A percentile compares a stretch with the other conserved stretches of the same genome.
Conservation (phyloP, 2,888 invertebrate genomes). For the Agrilus mali region DNA sequence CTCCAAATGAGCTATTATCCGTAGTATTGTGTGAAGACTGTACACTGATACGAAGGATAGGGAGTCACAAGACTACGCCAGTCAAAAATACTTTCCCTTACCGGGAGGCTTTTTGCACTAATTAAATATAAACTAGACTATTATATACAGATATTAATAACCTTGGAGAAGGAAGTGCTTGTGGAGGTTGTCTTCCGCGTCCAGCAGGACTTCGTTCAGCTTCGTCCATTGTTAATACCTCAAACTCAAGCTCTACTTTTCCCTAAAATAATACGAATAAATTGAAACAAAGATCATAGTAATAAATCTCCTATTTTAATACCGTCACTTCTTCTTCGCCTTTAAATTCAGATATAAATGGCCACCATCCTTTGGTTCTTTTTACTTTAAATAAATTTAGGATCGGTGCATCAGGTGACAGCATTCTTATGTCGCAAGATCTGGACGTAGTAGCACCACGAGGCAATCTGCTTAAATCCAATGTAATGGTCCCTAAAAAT, state of each 20-base stretch:
- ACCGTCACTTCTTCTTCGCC: slow-evolving; percentile 15
- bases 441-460: slow-evolving; percentile 39
- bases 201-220: slow-evolving; percentile 51
- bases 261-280: slow-evolving; percentile 38
- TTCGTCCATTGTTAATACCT: slow-evolving; percentile 44
- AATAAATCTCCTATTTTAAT: background rate
- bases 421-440: slow-evolving; percentile 35
- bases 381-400: slow-evolving; percentile 52
- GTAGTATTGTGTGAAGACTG: no score
- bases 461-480: slow-evolving; percentile 49
- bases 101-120: no score
- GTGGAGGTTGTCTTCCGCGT: slow-evolving; percentile 48
- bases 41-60: no score
- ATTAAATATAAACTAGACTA: no score
- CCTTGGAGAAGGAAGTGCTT: slow-evolving; percentile 49
- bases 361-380: slow-evolving; percentile 58
- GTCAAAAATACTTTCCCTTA: no score
- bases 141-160: no score
- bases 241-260: slow-evolving; percentile 55
- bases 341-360: slow-evolving; percentile 31
- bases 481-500: slow-evolving; percentile 40
- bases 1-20: no score
- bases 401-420: slow-evolving; percentile 34
- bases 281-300: background rate
- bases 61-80: no score